Evolutionary conservation across 2,797 vertebrate genomes (phyloP), one percentile per base, ranked within the genome.

Genomic region (Hipposideros larvatus): DNA sequence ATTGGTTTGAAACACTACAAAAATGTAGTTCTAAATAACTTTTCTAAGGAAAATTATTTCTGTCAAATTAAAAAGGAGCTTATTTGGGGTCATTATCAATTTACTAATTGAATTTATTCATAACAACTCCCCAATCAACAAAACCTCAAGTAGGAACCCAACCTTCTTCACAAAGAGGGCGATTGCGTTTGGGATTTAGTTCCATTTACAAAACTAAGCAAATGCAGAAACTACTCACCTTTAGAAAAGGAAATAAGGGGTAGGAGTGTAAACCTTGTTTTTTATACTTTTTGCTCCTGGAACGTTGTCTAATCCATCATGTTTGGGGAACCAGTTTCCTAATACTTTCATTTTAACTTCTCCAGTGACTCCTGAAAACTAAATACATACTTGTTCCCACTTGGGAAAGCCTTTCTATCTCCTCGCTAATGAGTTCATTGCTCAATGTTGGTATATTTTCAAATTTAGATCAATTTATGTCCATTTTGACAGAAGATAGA

Each of bases 61-160:
- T 85, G 37, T 63, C 26, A 55, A 31, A 34, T 82, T 28, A n/a
- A 78, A 83, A 91, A 85, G 55, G 74, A 77, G 21, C n/a, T 95
- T 90, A 55, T 73, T 80, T 57, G 31, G 82, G 68, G 71, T 31
- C 26, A 21, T 65, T 16, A 1, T 15, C 70, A 70, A 26, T 66
- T 46, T 84, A 68, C 59, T 87, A 74, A 51, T 16, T 77, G 71
- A 55, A 66, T 92, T 65, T 68, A 74, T 95, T 82, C 87, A 5
- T 15, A 85, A 86, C 43, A 51, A 70, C 28, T 74, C 11, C 15
- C 8, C 24, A 28, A 8, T 70, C 78, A 43, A 24, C 37, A 82
- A 79, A 51, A 41, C 26, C 53, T 87, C 88, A 80, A 61, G 83
- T 77, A 86, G 51, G 21, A 90, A 28, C 34, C 1, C 19, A 18